Percentiles rank a stretch among this genome's conserved stretches.
Evolutionary conservation across 2,113 vertebrate species (phyloP).

Genomic region (Epinephelus moara): DNA sequence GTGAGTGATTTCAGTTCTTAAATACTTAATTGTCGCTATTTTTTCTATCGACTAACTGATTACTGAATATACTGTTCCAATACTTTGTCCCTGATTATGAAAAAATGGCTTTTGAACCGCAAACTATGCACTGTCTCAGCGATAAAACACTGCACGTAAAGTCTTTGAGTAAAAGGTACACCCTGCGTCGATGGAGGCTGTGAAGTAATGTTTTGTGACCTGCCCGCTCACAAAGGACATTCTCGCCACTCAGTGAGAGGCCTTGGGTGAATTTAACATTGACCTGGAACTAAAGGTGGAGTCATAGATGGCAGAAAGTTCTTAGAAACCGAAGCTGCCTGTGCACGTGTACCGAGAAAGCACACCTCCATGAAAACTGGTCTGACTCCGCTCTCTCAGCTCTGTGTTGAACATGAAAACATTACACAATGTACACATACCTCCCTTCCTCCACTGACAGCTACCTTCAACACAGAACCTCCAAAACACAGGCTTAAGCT

Average conservation of each 20-base stretch:
- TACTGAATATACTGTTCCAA: not conserved
- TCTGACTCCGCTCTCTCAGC: slow-evolving; percentile 45
- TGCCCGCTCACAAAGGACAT: not conserved
- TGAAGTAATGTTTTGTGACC: slow-evolving; percentile 18
- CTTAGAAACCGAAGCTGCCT: slow-evolving; percentile 23
- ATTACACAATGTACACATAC: slow-evolving; percentile 53
- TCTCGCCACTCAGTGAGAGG: not conserved
- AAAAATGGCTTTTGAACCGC: not conserved
- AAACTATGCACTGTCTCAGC: not conserved
- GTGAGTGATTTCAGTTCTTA: not conserved
- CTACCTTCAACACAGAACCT: slow-evolving; percentile 19
- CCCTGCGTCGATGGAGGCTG: not conserved
- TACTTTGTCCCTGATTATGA: not conserved
- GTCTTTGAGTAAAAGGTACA: too few relatives aligned
- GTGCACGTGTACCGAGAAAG: not conserved
- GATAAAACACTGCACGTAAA: not conserved
- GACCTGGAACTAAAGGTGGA: slow-evolving; percentile 28
- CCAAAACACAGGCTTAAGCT: slow-evolving; percentile 45
- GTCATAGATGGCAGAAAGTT: slow-evolving; percentile 20
- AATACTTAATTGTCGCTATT: not conserved
- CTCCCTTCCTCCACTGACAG: not conserved
- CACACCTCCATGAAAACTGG: slow-evolving; percentile 54
- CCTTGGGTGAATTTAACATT: slow-evolving; percentile 23
- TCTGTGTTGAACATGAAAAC: slow-evolving; percentile 70
- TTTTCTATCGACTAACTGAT: too few relatives aligned